Evolutionary conservation across 2,113 vertebrate genomes (phyloP), one percentile per base, ranked within the genome.

Genomic region (Pachycephala philippinensis): DNA sequence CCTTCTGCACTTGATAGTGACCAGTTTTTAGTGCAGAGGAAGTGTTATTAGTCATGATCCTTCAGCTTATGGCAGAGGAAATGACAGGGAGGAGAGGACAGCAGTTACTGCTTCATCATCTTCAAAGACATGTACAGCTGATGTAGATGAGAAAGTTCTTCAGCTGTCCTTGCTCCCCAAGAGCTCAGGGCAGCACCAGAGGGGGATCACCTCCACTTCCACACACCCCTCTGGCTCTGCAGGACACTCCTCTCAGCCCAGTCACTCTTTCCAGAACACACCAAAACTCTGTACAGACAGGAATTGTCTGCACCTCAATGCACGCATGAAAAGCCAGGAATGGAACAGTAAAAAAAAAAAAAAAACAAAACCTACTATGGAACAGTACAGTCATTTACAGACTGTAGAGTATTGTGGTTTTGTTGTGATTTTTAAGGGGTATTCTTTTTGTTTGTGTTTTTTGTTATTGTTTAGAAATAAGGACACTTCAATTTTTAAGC

Each of bases 261-360:
- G 30, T 1, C 0, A 0, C n/a, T 70, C 10, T 30, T 57, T 22
- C 31, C 47, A 75, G n/a, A 44, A 9, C 1, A 2, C 31, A 52
- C 17, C 50, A 60, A 28, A 42, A 42, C 16, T 50, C 24, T 5
- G 13, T 16, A 27, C 23, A 23, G 23, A 74, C 10, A 28, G 42
- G 42, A 71, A 33, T 0, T 27, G 16, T 21, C 56, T 24, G 14
- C 23, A 53, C 19, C 27, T 86, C 44, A 7, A 3, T 2, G 23
- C 5, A 57, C 31, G 66, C 44, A 16, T 6, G 4, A 74, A 69
- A 83, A 71, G 8, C 23, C 50, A 30, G n/a, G n/a, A 42, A 7
- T 3, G 21, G 37, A 50, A 50, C 7, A 66, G 23, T 16, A 10
- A 18, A 45, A 61, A 19, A 42, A 65, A 35, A 35, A 30, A 14